Conservation (phyloP, 2,797 vertebrate species). For the Fratercula arctica region DNA sequence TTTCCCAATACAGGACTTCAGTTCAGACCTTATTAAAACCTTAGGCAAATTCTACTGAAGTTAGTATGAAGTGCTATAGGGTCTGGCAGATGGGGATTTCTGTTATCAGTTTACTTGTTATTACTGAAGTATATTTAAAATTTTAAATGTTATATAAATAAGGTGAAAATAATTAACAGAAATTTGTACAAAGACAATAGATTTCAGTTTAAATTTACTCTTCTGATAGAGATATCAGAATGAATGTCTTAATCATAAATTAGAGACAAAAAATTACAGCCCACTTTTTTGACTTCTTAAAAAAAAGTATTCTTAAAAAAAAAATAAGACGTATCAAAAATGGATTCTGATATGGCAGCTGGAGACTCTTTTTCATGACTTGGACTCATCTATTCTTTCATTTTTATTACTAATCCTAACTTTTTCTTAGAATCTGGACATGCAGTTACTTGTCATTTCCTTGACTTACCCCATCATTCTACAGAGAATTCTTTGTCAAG, state of each 20-base stretch:
- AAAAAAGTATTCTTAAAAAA: neutral
- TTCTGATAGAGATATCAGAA: neutral
- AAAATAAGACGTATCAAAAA: neutral
- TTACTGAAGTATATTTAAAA: neutral
- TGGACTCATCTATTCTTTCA: neutral
- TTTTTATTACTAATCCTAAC: neutral
- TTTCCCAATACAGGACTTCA: neutral
- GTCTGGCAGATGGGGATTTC: neutral
- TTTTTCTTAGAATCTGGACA: neutral
- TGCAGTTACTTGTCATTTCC: neutral
- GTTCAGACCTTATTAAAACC: neutral
- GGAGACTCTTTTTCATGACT: neutral
- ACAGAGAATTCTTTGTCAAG: neutral
- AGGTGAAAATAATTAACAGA: neutral
- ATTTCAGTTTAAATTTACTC: neutral
- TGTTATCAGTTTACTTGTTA: neutral
- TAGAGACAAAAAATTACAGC: neutral
- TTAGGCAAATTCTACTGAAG: neutral
- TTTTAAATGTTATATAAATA: neutral
- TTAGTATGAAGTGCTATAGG: neutral
- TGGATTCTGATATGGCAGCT: neutral
- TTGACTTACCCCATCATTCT: neutral
- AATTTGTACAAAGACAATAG: neutral
- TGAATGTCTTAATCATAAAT: neutral
- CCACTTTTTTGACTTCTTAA: rapidly evolving